Percentiles rank a stretch among this genome's conserved stretches.
Evolutionary conservation across 2,888 invertebrate genomes (phyloP).

Genomic region (Darwinula stevensoni): DNA sequence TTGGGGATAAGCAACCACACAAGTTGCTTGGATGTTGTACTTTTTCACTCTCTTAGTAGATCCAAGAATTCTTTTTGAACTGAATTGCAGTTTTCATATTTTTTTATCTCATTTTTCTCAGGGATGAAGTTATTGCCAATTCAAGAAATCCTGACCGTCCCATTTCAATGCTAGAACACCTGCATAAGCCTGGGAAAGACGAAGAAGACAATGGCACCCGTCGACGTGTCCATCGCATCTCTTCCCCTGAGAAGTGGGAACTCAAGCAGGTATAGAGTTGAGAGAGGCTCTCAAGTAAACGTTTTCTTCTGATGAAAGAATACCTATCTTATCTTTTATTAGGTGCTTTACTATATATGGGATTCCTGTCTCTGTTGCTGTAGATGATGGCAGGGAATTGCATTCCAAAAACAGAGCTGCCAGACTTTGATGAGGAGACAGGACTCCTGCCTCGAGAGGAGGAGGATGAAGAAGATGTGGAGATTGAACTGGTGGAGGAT

Average conservation of each 20-base stretch:
- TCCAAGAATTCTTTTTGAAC: neutral
- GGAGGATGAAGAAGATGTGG: constrained; percentile 83
- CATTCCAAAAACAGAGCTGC: constrained; percentile 69
- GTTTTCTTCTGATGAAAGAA: too few relatives aligned
- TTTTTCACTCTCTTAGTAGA: too few relatives aligned
- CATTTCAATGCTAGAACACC: constrained; percentile 22
- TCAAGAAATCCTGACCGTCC: constrained; percentile 74
- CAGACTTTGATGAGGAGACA: constrained; percentile 91
- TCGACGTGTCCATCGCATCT: constrained; percentile 62
- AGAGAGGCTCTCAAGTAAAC: neutral
- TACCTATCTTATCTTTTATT: too few relatives aligned
- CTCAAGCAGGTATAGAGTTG: constrained; percentile 50
- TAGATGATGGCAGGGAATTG: constrained; percentile 74
- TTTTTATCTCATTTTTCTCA: constrained; percentile 9
- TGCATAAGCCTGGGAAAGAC: constrained; percentile 26
- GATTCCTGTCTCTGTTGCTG: constrained; percentile 9
- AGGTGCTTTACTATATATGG: too few relatives aligned
- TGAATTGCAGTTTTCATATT: neutral
- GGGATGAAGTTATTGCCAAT: constrained; percentile 30
- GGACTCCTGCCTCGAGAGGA: constrained; percentile 57
- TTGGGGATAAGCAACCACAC: neutral
- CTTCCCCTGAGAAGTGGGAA: constrained; percentile 88
- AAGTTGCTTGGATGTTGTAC: neutral
- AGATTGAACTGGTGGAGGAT: constrained; percentile 94
- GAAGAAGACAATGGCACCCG: constrained; percentile 43